Evolutionary conservation across 1,140 invertebrate genomes (phyloP).

Genomic region (Drosophila kohkoa): DNA sequence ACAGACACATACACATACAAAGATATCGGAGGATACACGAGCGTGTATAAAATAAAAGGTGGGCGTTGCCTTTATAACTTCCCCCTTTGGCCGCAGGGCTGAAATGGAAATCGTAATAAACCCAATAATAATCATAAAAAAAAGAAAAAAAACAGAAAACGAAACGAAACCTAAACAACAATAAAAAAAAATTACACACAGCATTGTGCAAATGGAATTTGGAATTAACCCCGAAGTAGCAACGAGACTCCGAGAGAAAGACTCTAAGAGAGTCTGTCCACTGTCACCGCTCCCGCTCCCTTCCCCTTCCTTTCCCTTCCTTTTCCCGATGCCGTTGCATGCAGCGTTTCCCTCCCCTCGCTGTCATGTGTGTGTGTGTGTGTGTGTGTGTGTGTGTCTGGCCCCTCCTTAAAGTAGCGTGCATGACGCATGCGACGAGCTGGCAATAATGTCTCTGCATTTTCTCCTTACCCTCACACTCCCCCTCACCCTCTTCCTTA

Average conservation of each 20-base stretch:
- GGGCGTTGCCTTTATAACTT: conserved; percentile 61
- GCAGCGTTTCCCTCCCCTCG: background rate
- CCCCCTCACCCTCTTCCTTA: no score
- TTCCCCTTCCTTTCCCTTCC: no score
- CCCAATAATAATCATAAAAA: conserved; percentile 76
- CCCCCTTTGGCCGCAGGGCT: conserved; percentile 60
- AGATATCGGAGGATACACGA: conserved; percentile 1
- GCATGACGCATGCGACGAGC: conserved; percentile 1
- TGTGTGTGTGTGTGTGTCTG: background rate
- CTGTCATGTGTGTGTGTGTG: background rate
- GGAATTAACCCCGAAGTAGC: conserved; percentile 58
- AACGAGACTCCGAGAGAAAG: background rate
- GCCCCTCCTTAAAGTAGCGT: conserved; percentile 9
- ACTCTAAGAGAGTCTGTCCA: background rate
- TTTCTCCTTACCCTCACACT: background rate
- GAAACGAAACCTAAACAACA: conserved; percentile 38
- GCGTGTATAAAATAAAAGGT: conserved; percentile 44
- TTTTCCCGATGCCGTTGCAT: conserved; percentile 1
- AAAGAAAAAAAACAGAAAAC: no score
- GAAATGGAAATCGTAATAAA: conserved; percentile 78
- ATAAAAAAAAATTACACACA: conserved; percentile 43
- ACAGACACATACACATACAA: no score
- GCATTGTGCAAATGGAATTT: conserved; percentile 49
- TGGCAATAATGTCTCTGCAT: conserved; percentile 1
- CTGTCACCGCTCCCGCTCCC: background rate